Base-by-base conservation (phyloP, 1,140 invertebrate species). In the Caerostris darwini region DNA sequence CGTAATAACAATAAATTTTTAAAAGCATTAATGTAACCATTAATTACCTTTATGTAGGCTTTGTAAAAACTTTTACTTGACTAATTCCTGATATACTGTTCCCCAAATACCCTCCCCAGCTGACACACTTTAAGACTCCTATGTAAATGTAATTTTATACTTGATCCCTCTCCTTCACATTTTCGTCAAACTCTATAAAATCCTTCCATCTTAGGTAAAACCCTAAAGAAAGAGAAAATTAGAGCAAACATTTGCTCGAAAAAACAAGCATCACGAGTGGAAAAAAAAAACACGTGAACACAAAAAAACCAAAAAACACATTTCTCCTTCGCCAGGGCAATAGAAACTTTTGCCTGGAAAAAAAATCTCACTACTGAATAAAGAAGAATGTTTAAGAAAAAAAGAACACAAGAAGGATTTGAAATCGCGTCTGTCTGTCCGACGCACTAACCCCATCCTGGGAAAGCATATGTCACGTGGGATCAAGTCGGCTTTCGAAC, bases 391-490 rank as follows among this genome's bases (percentile, higher is more conserved):
- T 57, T 61, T 87, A 59, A 87, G 59, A 64, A 87, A 87, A 87
- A 87, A 34, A 2, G 85, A 87, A 87, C 57, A 64, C 85, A 59
- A 77, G n/a, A 87, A 19, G 57, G 85, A 87, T 87, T 87, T 64
- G 85, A 64, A 87, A 87, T 87, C 56, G 85, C 85, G 85, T 87
- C 85, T 64, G 85, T 64, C 85, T 14, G 57, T 61, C 85, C 85
- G 17, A 50, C 34, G 8, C 10, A 77, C 71, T 77, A 77, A 77
- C 71, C 50, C 57, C 57, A 57, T 61, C 57, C 59, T 17, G 14
- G 19, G 85, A 34, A 87, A 87, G 85, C 85, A 87, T 87, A 87
- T 87, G 85, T 87, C 85, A 87, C 85, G 34, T 87, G 85, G 85
- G 85, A 87, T 87, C 85, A 87, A 87, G 85, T 87, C 57, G 85